Evolutionary conservation across 2,888 invertebrate species (phyloP), one percentile per base, ranked within the genome.

Genomic region (Drosophila meridionalis): DNA sequence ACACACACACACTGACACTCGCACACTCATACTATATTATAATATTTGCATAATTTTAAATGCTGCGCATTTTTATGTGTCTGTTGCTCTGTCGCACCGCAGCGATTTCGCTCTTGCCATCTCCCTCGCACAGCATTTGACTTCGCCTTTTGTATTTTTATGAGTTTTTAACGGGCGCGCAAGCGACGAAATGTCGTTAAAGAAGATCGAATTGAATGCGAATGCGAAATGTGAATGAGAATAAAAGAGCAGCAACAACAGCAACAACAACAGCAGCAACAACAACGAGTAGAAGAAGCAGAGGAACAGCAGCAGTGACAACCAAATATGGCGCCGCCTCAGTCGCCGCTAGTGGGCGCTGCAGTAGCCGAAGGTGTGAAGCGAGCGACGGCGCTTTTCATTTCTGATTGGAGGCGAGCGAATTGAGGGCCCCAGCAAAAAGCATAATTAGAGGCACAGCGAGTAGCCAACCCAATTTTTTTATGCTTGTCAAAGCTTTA

Each of bases 181-280:
- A 56, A 66, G 69, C 78, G 67, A 73, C 76, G 74, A 76, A 82
- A 75, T 75, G 89, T 83, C 87, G 74, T 83, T 76, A 77, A 90
- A 88, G 81, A 86, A 86, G 89, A 90, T 83, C 83, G 81, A 90
- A 86, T 83, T 80, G 77, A 83, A 82, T 90, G 79, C 72, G 87
- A 87, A 83, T 80, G 72, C 77, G 79, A 76, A 78, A 79, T 76
- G 85, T 70, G 82, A 80, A 73, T 80, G 80, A 67, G 80, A 69
- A 76, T 69, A 58, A 45, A 58, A 58, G 45, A 45, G 26, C 60
- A 68, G 43, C 45, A 76, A 56, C 30, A 69, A 64, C 62, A 69
- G 63, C 57, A 62, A 53, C 40, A 56, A 57, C 45, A 68, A 4
- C 38, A 45, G 26, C 4, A 43, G 20, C 3, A 43, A 20, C 20